Base-by-base conservation (phyloP, 2,797 vertebrate species). In the Argyrosomus regius region DNA sequence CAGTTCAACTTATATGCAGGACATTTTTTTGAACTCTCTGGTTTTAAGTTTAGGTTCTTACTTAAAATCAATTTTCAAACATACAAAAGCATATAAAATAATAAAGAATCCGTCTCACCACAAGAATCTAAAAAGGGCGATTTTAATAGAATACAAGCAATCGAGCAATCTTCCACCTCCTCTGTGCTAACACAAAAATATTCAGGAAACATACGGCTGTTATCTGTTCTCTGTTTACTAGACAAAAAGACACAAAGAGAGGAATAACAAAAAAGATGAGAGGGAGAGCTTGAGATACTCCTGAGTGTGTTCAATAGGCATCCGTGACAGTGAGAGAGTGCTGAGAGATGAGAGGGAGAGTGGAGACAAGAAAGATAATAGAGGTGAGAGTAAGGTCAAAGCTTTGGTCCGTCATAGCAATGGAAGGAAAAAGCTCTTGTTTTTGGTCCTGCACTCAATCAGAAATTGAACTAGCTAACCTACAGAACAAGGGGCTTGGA, bases 351-450 rank as follows among this genome's bases (percentile, higher is more conserved):
- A 92, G 89, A 88, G 62, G 70, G 83, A 78, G 87, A 87, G 77
- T 28, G 79, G 50, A 87, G 88, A 91, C 84, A 61, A 77, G 88
- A 35, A 81, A 92, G 92, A 93, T 93, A 93, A 93, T 94, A 83
- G 94, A 94, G 93, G 93, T 94, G 90, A 92, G 87, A 53, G 81
- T 64, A 78, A 91, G 94, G 94, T 93, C 92, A 89, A 57, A 85
- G 88, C 91, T 88, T 78, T 45, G 83, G 85, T 88, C 87, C 11
- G 35, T 85, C 82, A 88, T 63, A 48, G 88, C 81, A 58, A 67
- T 78, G 86, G 87, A 87, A 86, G 89, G 89, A 83, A 90, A 62
- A 86, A 90, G 83, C 89, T 89, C 86, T 87, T 90, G 90, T 92
- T 91, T 92, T 94, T 81, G 84, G 79, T 85, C 80, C 78, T 53